phyloP scores from a whole-genome alignment of 2,797 vertebrate species.

The Parotocinclus haroldoi region DNA sequence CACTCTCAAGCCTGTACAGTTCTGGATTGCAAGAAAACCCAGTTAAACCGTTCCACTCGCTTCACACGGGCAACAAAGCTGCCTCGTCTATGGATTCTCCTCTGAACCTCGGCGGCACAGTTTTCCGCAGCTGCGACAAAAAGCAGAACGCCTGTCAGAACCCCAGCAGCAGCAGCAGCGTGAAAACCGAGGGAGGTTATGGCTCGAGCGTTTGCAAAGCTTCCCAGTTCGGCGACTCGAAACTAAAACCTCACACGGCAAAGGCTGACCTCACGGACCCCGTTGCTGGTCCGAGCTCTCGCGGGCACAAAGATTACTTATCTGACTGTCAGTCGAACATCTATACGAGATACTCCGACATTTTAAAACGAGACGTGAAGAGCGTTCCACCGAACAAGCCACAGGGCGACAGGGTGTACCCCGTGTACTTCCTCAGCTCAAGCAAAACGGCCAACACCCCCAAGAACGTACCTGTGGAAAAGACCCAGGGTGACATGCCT shows the following conservation, averaged over 20 bases:
- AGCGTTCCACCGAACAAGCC: constrained; percentile 47
- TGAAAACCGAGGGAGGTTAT: constrained; percentile 66
- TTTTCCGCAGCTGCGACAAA: constrained; percentile 66
- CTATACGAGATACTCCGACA: constrained; percentile 48
- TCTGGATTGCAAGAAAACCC: constrained; percentile 54
- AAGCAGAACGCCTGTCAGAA: constrained; percentile 66
- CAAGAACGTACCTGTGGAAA: constrained; percentile 58
- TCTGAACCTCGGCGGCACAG: constrained; percentile 58
- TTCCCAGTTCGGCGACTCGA: constrained; percentile 43
- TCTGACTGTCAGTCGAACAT: constrained; percentile 51
- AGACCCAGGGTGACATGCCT: constrained; percentile 47
- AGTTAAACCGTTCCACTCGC: constrained; percentile 57
- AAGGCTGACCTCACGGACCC: constrained; percentile 51
- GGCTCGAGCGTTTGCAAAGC: constrained; percentile 63
- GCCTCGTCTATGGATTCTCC: constrained; percentile 59
- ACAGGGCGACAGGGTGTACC: constrained; percentile 54
- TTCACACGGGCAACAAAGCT: constrained; percentile 62
- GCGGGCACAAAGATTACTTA: constrained; percentile 45
- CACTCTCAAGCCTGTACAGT: constrained; percentile 47
- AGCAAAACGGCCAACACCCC: constrained; percentile 50
- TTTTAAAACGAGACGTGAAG: constrained; percentile 49
- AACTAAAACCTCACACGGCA: constrained; percentile 38
- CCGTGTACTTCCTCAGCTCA: constrained; percentile 59
- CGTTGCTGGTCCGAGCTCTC: constrained; percentile 33
- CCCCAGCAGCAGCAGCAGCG: constrained; percentile 45